A percentile compares a stretch with the other conserved stretches of the same genome.
Conservation (phyloP, 2,888 invertebrate genomes). For the Tenthredo notha region DNA sequence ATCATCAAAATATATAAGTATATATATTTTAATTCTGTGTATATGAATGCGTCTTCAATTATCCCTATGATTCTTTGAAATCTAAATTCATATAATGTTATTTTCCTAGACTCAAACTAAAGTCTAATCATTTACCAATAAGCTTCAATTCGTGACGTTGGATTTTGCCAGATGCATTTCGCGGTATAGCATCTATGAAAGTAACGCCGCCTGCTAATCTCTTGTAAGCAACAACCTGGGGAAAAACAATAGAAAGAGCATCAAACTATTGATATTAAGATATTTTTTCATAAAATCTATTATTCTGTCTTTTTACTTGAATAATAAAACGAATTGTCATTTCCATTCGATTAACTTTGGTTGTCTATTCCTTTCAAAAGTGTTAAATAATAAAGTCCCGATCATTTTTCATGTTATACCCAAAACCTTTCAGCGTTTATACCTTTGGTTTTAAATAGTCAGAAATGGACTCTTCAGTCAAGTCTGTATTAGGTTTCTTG, state of each 20-base stretch:
- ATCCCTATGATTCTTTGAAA: not conserved
- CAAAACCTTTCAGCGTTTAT: constrained; percentile 1
- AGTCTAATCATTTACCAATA: constrained; percentile 49
- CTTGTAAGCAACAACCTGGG: constrained; percentile 85
- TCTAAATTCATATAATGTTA: not conserved
- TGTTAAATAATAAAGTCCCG: not conserved
- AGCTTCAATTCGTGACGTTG: constrained; percentile 85
- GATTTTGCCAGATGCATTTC: constrained; percentile 89
- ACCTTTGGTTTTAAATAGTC: constrained; percentile 82
- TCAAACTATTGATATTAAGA: not conserved
- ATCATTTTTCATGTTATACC: not conserved
- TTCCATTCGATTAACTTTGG: not conserved
- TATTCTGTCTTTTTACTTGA: not conserved
- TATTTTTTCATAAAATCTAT: no score
- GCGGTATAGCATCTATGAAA: constrained; percentile 86
- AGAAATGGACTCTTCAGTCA: constrained; percentile 82
- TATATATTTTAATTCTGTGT: not conserved
- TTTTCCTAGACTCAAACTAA: not conserved
- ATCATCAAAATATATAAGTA: not conserved
- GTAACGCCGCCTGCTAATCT: constrained; percentile 86
- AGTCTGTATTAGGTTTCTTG: constrained; percentile 79
- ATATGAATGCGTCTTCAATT: not conserved
- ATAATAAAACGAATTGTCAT: not conserved
- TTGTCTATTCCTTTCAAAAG: not conserved
- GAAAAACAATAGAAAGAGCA: not conserved